phyloP scores from a whole-genome alignment of 2,888 invertebrate species.

The Smittia aterrima region DNA sequence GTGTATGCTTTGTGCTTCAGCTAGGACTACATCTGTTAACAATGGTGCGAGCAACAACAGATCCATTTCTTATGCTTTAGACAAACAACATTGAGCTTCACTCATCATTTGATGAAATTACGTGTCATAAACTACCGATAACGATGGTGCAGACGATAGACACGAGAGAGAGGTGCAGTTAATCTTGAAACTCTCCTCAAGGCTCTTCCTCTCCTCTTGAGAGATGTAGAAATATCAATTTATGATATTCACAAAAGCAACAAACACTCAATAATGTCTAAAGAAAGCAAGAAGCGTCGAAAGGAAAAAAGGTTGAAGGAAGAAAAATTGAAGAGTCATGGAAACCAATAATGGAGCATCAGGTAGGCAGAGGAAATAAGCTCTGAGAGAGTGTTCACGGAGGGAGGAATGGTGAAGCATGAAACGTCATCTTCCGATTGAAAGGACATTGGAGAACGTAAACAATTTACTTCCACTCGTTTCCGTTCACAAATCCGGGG shows the following conservation, averaged over 20 bases:
- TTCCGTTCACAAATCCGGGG: constrained; percentile 19
- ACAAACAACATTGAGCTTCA: background rate
- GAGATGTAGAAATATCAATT: background rate
- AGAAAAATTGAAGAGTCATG: constrained; percentile 7
- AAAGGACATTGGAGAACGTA: background rate
- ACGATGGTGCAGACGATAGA: background rate
- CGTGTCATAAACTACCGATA: background rate
- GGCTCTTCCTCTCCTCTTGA: too few relatives aligned
- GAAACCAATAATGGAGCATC: constrained; percentile 2
- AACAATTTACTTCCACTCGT: constrained; percentile 17
- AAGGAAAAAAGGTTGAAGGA: background rate
- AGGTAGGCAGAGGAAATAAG: constrained; percentile 14
- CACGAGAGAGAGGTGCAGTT: background rate
- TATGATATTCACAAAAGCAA: constrained; percentile 6
- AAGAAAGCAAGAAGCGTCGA: constrained; percentile 5
- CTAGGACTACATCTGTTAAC: constrained; percentile 8
- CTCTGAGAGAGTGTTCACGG: background rate
- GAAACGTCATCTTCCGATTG: constrained; percentile 18
- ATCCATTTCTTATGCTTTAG: background rate
- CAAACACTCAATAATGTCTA: background rate
- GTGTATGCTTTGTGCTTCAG: background rate
- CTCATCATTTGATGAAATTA: background rate
- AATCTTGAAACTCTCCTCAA: background rate
- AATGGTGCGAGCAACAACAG: background rate
- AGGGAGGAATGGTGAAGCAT: constrained; percentile 18